Evolutionary conservation across 2,797 vertebrate genomes (phyloP).

Genomic region (Smutsia gigantea): DNA sequence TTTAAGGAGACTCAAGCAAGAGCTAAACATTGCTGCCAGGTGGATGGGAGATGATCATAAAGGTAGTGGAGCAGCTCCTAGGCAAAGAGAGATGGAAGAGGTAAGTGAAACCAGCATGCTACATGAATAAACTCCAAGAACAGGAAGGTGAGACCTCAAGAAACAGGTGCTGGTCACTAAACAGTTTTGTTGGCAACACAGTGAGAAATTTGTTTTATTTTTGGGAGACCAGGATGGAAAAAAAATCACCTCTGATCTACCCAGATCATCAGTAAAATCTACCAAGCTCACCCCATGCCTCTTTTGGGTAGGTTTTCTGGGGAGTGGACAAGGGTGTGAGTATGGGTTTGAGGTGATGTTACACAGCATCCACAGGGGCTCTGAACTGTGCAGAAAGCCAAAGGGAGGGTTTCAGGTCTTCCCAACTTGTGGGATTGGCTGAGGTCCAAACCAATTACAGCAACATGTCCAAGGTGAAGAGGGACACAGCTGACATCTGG

Average conservation of each 20-base stretch:
- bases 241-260: not conserved
- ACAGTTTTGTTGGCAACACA: not conserved
- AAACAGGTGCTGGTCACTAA: not conserved
- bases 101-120: not conserved
- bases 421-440: constrained; percentile 74
- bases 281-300: not conserved
- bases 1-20: not conserved
- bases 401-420: constrained; percentile 69
- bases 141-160: not conserved
- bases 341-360: not conserved
- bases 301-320: not conserved
- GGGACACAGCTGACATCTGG: constrained; percentile 76
- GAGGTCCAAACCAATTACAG: constrained; percentile 78
- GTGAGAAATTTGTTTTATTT: not conserved
- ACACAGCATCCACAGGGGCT: not conserved
- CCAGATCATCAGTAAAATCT: not conserved
- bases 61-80: not conserved
- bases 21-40: not conserved
- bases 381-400: constrained; percentile 52
- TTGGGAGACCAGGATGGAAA: not conserved
- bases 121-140: not conserved
- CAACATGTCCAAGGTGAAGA: constrained; percentile 80
- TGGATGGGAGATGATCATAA: not conserved
- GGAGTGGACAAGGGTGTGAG: not conserved
- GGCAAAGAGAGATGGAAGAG: not conserved